Evolutionary conservation across 2,888 invertebrate genomes (phyloP), one percentile per base, ranked within the genome.

Genomic region (Heliothis peltigera): DNA sequence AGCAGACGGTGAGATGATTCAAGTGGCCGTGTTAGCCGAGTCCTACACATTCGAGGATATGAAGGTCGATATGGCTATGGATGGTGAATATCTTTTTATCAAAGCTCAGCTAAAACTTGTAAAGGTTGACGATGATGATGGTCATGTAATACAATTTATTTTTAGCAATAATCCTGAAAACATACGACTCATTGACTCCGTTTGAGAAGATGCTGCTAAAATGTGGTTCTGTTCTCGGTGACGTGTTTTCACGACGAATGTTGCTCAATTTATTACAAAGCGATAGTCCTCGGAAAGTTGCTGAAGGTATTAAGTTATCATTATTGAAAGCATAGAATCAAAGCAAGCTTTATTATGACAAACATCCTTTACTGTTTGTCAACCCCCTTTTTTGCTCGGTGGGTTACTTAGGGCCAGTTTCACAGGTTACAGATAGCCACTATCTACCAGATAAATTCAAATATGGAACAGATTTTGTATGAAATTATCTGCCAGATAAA

Each of bases 181-280:
- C 96, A 0, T 96, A 96, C 79, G 97, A 97, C 84, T 96, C 96
- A 0, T 82, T 97, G 66, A 95, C 95, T 3, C 95, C 96, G 0
- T 95, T 96, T 70, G 97, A 97, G 83, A 96, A 97, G 86, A 91
- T 96, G 81, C 81, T 97, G 15, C 81, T 97, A 32, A 97, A 97
- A 88, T 96, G 96, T 76, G 96, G 96, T 8, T 94, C 96, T 0
- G 96, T 96, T 4, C 89, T 97, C 8, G 97, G 97, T 0, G 96
- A 96, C 58, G 93, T 94, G n/a, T 96, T 97, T 76, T 94, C 96
- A 0, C 91, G 96, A 71, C 89, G 93, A 19, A 96, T 97, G 95
- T 84, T 97, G 12, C 82, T 95, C 46, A 95, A 95, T 80, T 87
- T 96, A 39, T 91, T 96, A 87, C 91, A 94, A 53, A 91, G 91